Conservation (phyloP, 2,797 vertebrate genomes). For the Mus caroli region DNA sequence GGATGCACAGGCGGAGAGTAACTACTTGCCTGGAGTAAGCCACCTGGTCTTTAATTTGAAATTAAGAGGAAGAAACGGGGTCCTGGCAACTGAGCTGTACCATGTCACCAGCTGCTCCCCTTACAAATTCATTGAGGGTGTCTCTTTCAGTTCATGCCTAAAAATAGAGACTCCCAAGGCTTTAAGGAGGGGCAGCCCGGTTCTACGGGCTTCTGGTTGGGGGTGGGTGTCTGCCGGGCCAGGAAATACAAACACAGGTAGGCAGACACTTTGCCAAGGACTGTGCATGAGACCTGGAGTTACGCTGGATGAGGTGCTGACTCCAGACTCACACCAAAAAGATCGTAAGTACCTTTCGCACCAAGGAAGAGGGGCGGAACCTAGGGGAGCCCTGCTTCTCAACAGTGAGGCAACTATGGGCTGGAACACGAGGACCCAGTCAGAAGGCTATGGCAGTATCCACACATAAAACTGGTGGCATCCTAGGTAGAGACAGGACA, state of each 20-base stretch:
- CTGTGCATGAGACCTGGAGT: background rate
- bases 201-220: background rate
- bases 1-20: background rate
- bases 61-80: background rate
- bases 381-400: background rate
- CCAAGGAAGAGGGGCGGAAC: background rate
- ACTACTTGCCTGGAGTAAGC: background rate
- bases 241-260: background rate
- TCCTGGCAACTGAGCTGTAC: background rate
- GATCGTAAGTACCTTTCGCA: no score
- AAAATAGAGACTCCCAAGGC: background rate
- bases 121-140: background rate
- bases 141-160: background rate
- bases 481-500: background rate
- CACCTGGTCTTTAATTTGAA: slow-evolving; percentile 4
- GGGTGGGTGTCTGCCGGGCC: background rate
- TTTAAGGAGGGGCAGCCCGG: background rate
- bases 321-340: background rate
- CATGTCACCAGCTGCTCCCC: background rate
- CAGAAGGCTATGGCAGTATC: background rate
- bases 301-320: background rate
- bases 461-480: background rate
- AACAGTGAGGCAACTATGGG: background rate
- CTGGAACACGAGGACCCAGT: background rate
- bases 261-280: background rate